These are phyloP conservation scores for Bombyx mori DNA, from an alignment of 1,140 invertebrate species.

Conservation along the genomic window DNA sequence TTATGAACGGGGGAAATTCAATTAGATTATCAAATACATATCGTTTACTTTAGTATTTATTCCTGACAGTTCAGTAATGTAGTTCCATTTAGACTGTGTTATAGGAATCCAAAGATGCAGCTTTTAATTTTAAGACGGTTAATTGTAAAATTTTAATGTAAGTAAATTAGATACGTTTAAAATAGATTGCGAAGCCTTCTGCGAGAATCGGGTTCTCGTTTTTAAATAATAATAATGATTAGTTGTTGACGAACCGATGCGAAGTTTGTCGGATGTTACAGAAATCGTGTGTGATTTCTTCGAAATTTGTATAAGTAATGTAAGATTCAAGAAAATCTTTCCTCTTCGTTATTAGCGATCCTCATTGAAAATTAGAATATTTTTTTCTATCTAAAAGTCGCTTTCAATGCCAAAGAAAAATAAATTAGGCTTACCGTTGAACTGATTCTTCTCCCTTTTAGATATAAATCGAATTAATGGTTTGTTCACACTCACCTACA, in stretches of 20 bases:
- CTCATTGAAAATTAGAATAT: too few relatives aligned
- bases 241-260: too few relatives aligned
- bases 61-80: slow-evolving; percentile 39
- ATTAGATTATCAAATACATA: slow-evolving; percentile 41
- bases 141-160: slow-evolving; percentile 37
- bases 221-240: too few relatives aligned
- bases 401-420: slow-evolving; percentile 17
- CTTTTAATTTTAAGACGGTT: slow-evolving; percentile 60
- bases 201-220: slow-evolving; percentile 12
- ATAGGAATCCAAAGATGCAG: slow-evolving; percentile 56
- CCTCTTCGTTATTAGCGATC: too few relatives aligned
- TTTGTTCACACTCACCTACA: too few relatives aligned
- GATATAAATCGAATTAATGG: background rate
- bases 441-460: slow-evolving; percentile 5
- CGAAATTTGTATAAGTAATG: too few relatives aligned
- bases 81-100: slow-evolving; percentile 35
- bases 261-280: too few relatives aligned
- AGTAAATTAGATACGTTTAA: background rate
- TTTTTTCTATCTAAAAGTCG: background rate
- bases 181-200: slow-evolving; percentile 25
- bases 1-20: too few relatives aligned
- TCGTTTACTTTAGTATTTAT: slow-evolving; percentile 53
- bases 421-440: slow-evolving; percentile 16
- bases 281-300: too few relatives aligned
- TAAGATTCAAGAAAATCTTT: too few relatives aligned